phyloP scores from a whole-genome alignment of 2,888 invertebrate genomes.

The Bhutanitis thaidina region DNA sequence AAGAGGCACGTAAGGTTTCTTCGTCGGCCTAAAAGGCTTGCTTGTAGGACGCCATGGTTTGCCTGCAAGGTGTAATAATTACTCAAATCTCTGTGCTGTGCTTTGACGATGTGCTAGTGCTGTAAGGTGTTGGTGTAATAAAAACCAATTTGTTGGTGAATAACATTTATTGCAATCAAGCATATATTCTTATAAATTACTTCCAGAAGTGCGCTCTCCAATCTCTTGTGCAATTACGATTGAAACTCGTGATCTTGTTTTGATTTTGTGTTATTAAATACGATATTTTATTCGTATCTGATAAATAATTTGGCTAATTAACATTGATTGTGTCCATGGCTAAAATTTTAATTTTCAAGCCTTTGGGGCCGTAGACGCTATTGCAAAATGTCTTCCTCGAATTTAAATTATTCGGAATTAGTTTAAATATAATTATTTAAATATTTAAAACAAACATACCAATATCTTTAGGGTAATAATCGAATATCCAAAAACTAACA shows the following conservation, averaged over 20 bases:
- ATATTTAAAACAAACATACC: neutral
- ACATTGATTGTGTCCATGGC: too few relatives aligned
- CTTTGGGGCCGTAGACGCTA: too few relatives aligned
- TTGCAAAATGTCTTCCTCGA: too few relatives aligned
- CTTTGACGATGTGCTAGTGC: constrained; percentile 50
- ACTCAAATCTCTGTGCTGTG: constrained; percentile 61
- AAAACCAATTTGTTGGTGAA: constrained; percentile 75
- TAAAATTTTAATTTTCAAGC: too few relatives aligned
- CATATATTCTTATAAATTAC: constrained; percentile 49
- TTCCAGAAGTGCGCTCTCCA: constrained; percentile 57
- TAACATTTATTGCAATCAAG: constrained; percentile 74
- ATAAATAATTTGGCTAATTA: too few relatives aligned
- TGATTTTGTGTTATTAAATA: constrained; percentile 21
- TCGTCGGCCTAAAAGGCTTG: constrained; percentile 70
- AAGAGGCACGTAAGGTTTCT: constrained; percentile 72
- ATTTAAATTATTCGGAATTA: too few relatives aligned
- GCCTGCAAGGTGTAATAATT: constrained; percentile 73
- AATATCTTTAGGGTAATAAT: neutral
- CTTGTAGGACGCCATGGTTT: constrained; percentile 64
- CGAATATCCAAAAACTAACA: constrained; percentile 33
- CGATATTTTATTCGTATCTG: too few relatives aligned
- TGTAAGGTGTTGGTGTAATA: constrained; percentile 75
- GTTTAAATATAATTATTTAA: neutral
- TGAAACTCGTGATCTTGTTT: constrained; percentile 62
- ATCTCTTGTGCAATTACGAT: constrained; percentile 51